These are phyloP conservation scores for Villa cingulata DNA, from an alignment of 2,888 invertebrate species.

Conservation along the genomic window DNA sequence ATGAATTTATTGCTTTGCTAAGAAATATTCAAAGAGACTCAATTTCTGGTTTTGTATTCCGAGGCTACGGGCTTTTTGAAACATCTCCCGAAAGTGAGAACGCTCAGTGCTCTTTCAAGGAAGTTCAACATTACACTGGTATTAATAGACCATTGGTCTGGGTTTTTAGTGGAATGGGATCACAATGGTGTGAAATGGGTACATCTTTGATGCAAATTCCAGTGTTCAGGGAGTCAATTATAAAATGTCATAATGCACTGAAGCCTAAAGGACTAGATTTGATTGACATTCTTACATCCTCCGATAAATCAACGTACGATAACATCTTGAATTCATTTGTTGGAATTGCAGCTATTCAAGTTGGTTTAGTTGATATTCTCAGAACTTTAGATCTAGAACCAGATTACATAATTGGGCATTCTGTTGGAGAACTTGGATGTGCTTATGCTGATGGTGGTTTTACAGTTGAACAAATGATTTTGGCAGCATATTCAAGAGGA, in stretches of 20 bases:
- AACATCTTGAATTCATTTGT: conserved; percentile 58
- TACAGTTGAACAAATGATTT: conserved; percentile 72
- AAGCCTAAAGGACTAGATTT: conserved; percentile 49
- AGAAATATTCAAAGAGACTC: conserved; percentile 46
- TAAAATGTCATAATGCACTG: conserved; percentile 43
- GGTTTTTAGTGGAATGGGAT: conserved; percentile 85
- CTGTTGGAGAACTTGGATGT: conserved; percentile 88
- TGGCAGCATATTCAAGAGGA: conserved; percentile 73
- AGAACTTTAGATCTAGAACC: conserved; percentile 46
- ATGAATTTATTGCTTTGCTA: conserved; percentile 45
- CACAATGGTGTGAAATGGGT: conserved; percentile 80
- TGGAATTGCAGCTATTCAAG: conserved; percentile 55
- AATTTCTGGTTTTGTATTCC: conserved; percentile 52
- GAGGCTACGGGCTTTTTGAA: conserved; percentile 52
- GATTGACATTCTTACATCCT: conserved; percentile 47
- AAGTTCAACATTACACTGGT: conserved; percentile 47
- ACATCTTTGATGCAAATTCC: conserved; percentile 58
- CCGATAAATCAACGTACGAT: conserved; percentile 46
- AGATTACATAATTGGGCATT: conserved; percentile 74
- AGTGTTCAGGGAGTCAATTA: conserved; percentile 56
- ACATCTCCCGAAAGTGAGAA: conserved; percentile 18
- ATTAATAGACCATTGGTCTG: conserved; percentile 65
- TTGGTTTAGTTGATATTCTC: conserved; percentile 50
- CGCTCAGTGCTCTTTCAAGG: conserved; percentile 34
- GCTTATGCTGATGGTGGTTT: conserved; percentile 90